A percentile compares a stretch with the other conserved stretches of the same genome.
Evolutionary conservation across 2,797 vertebrate genomes (phyloP).

Genomic region (Dryobates pubescens): DNA sequence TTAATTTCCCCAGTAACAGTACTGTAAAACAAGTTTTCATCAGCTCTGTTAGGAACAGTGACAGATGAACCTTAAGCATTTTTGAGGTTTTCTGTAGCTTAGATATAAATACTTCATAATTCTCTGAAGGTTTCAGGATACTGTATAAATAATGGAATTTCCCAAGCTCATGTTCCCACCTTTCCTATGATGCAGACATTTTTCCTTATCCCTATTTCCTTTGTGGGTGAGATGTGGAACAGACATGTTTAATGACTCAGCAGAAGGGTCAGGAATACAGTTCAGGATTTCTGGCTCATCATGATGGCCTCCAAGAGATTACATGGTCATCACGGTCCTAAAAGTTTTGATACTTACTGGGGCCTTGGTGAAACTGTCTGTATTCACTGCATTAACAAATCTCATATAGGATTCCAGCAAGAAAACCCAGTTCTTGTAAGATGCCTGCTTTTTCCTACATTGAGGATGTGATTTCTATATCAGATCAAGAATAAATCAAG

Average conservation of each 20-base stretch:
- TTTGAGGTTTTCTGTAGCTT: slow-evolving; percentile 24
- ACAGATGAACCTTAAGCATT: slow-evolving; percentile 29
- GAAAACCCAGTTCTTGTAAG: background rate
- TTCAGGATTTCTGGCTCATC: slow-evolving; percentile 1
- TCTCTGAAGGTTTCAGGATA: background rate
- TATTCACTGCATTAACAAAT: background rate
- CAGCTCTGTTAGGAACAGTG: slow-evolving; percentile 25
- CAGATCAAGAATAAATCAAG: background rate
- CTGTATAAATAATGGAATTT: slow-evolving; percentile 23
- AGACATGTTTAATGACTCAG: slow-evolving; percentile 42
- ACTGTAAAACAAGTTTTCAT: slow-evolving; percentile 23
- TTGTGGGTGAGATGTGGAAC: background rate
- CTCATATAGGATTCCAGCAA: background rate
- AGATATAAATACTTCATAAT: slow-evolving; percentile 23
- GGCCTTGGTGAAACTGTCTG: background rate
- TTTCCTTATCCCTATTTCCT: background rate
- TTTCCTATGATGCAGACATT: background rate
- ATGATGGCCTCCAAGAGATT: background rate
- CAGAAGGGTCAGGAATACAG: background rate
- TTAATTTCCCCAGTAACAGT: slow-evolving; percentile 16
- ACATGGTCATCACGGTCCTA: background rate
- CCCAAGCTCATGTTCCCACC: slow-evolving; percentile 2
- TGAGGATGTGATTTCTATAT: background rate
- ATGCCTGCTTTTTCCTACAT: background rate
- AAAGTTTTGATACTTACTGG: background rate